Conservation (phyloP, 2,797 vertebrate genomes). For the Smutsia gigantea region DNA sequence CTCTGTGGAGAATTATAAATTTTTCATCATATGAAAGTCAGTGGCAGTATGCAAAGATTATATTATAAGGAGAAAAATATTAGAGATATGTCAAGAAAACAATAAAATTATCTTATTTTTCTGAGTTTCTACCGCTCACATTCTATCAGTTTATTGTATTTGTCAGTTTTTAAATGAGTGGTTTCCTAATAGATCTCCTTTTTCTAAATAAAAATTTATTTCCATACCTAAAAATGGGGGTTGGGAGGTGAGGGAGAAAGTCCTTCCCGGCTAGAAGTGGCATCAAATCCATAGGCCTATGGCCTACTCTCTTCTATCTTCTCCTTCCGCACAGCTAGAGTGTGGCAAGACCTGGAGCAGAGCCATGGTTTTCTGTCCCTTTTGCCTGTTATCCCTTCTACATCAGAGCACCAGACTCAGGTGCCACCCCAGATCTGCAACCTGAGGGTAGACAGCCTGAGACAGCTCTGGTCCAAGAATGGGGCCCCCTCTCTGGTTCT, state of each 20-base stretch:
- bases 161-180: slow-evolving; percentile 9
- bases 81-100: slow-evolving; percentile 53
- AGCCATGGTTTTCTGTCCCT: neutral
- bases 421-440: neutral
- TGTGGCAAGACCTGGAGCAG: neutral
- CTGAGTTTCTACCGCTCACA: neutral
- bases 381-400: neutral
- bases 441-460: neutral
- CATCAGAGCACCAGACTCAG: neutral
- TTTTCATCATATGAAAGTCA: slow-evolving; percentile 19
- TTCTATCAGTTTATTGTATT: neutral
- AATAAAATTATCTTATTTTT: slow-evolving; percentile 52
- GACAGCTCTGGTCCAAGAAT: neutral
- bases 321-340: neutral
- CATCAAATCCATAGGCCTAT: fast-evolving
- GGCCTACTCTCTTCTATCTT: neutral
- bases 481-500: too few species aligned
- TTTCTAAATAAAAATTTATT: slow-evolving; percentile 38
- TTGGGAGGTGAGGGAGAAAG: neutral
- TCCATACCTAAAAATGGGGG: neutral
- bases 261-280: neutral
- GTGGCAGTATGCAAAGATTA: neutral
- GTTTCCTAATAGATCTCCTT: slow-evolving; percentile 28
- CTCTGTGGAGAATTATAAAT: slow-evolving; percentile 54
- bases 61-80: neutral